These are phyloP conservation scores for Phaonia tiefii DNA, from an alignment of 2,888 invertebrate genomes.

Conservation along the genomic window DNA sequence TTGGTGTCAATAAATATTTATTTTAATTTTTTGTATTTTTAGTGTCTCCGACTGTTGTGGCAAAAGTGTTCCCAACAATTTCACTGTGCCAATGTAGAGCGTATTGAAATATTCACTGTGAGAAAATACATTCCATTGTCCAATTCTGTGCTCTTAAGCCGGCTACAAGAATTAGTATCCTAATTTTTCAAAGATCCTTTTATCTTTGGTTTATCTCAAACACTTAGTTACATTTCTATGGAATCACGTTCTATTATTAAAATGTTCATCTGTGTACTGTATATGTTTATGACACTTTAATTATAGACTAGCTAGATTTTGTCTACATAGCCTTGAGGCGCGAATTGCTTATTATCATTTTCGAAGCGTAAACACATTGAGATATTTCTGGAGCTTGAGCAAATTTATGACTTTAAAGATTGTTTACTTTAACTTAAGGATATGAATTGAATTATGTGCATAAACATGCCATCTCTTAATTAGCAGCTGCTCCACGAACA, in stretches of 20 bases:
- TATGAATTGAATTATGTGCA: conserved; percentile 42
- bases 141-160: too few species aligned
- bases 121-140: too few species aligned
- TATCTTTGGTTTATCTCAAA: too few species aligned
- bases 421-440: conserved; percentile 46
- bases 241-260: conserved; percentile 5
- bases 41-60: too few species aligned
- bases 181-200: not conserved
- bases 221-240: not conserved
- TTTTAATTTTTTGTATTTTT: too few species aligned
- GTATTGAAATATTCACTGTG: too few species aligned
- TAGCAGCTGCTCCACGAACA: conserved; percentile 29
- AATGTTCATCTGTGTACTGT: conserved; percentile 26
- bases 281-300: conserved; percentile 49
- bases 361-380: conserved; percentile 12
- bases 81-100: too few species aligned
- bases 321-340: conserved; percentile 26
- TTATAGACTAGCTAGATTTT: conserved; percentile 23
- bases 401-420: conserved; percentile 30
- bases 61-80: too few species aligned
- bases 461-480: conserved; percentile 60
- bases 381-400: not conserved
- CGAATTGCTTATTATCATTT: conserved; percentile 2
- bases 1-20: too few species aligned
- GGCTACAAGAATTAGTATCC: not conserved